Percentiles rank a stretch among this genome's conserved stretches.
Evolutionary conservation across 1,140 invertebrate species (phyloP).

Genomic region (Brachionus manjavacas): DNA sequence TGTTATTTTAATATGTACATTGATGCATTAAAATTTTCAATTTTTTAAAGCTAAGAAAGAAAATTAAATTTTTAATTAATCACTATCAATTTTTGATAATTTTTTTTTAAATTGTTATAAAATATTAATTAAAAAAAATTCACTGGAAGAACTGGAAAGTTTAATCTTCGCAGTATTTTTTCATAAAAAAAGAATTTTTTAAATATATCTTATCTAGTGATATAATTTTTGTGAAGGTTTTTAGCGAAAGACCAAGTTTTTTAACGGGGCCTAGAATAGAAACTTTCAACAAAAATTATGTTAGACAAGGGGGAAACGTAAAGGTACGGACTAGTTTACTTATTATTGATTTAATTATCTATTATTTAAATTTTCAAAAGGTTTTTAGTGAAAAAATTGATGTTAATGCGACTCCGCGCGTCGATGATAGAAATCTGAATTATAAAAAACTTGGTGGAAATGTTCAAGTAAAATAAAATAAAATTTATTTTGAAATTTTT

Average conservation of each 20-base stretch:
- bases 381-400: constrained; percentile 37
- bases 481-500: background rate
- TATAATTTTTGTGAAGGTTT: background rate
- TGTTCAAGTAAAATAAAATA: constrained; percentile 12
- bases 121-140: too few species aligned
- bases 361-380: background rate
- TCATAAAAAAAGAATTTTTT: too few species aligned
- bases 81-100: too few species aligned
- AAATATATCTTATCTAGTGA: too few species aligned
- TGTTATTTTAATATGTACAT: too few species aligned
- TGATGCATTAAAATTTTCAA: too few species aligned
- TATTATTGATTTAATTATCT: too few species aligned
- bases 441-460: constrained; percentile 16
- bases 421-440: constrained; percentile 23
- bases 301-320: background rate
- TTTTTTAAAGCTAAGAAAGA: too few species aligned
- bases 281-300: background rate
- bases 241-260: background rate
- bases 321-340: background rate
- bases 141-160: too few species aligned
- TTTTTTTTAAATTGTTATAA: too few species aligned
- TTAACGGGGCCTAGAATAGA: background rate
- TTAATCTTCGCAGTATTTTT: too few species aligned
- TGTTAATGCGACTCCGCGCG: background rate
- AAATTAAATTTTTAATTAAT: too few species aligned